Conservation (phyloP, 2,113 vertebrate genomes). For the Scartelaos histophorus region DNA sequence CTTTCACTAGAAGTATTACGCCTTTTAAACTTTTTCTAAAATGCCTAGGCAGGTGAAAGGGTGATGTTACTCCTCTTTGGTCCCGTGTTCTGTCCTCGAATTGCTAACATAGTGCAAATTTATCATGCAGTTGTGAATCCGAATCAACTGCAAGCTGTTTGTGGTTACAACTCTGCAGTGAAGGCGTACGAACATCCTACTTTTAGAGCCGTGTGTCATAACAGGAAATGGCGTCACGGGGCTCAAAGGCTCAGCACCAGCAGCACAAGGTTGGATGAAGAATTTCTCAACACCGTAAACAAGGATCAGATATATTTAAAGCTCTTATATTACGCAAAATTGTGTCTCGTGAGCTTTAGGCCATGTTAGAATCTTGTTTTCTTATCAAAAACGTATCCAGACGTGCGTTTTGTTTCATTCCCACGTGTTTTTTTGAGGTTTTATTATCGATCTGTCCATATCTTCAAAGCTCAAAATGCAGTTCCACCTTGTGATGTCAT, state of each 20-base stretch:
- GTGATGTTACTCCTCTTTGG: background rate
- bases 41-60: background rate
- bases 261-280: slow-evolving; percentile 12
- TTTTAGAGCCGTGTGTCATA: slow-evolving; percentile 62
- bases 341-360: no score
- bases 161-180: slow-evolving; percentile 34
- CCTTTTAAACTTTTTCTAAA: no score
- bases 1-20: no score
- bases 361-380: no score
- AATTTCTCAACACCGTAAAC: background rate
- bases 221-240: slow-evolving; percentile 67
- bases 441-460: no score
- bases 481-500: no score
- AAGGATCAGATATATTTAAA: background rate
- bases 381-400: no score
- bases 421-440: no score
- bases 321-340: no score
- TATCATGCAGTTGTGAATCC: slow-evolving; percentile 33
- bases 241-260: slow-evolving; percentile 19
- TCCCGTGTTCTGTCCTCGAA: slow-evolving; percentile 14
- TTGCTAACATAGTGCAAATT: background rate
- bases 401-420: no score
- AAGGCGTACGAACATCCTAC: slow-evolving; percentile 24
- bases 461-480: no score
- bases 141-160: slow-evolving; percentile 39